These are phyloP conservation scores for Tetramorium bicarinatum DNA, from an alignment of 2,888 invertebrate genomes.

Conservation along the genomic window DNA sequence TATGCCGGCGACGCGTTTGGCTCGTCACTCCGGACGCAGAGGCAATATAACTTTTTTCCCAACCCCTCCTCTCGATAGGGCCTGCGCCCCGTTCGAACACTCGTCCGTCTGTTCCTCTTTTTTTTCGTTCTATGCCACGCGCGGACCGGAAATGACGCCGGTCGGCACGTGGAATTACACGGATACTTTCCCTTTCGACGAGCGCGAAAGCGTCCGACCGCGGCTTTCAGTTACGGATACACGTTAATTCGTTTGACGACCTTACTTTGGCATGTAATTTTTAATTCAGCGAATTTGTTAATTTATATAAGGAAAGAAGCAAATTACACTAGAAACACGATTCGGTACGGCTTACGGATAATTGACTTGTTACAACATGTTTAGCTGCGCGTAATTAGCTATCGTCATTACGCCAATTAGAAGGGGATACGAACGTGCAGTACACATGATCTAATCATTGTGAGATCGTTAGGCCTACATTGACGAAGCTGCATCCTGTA, in stretches of 20 bases:
- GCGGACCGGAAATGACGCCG: slow-evolving; percentile 41
- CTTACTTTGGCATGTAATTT: background rate
- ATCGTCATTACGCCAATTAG: slow-evolving; percentile 32
- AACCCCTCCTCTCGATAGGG: slow-evolving; percentile 31
- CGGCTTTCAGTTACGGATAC: background rate
- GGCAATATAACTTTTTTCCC: slow-evolving; percentile 78
- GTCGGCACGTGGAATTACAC: background rate
- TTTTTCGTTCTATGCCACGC: slow-evolving; percentile 10
- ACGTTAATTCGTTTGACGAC: background rate
- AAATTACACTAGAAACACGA: background rate
- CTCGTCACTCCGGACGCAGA: slow-evolving; percentile 76
- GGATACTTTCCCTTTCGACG: slow-evolving; percentile 43
- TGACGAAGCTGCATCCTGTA: background rate
- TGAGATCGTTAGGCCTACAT: slow-evolving; percentile 43
- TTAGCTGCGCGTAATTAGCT: slow-evolving; percentile 20
- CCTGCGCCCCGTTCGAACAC: background rate
- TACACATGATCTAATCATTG: slow-evolving; percentile 51
- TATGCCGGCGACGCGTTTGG: slow-evolving; percentile 75
- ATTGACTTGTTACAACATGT: slow-evolving; percentile 16
- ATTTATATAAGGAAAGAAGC: background rate
- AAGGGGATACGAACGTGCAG: slow-evolving; percentile 17
- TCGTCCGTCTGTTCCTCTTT: slow-evolving; percentile 9
- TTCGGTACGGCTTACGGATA: background rate
- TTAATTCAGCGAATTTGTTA: background rate
- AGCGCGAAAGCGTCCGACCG: slow-evolving; percentile 4